A percentile compares a stretch with the other conserved stretches of the same genome.
These are phyloP conservation scores for Chironex yamaguchii DNA, from an alignment of 30 jellyfish, hydroid and myxozoan genomes.

Conservation along the genomic window DNA sequence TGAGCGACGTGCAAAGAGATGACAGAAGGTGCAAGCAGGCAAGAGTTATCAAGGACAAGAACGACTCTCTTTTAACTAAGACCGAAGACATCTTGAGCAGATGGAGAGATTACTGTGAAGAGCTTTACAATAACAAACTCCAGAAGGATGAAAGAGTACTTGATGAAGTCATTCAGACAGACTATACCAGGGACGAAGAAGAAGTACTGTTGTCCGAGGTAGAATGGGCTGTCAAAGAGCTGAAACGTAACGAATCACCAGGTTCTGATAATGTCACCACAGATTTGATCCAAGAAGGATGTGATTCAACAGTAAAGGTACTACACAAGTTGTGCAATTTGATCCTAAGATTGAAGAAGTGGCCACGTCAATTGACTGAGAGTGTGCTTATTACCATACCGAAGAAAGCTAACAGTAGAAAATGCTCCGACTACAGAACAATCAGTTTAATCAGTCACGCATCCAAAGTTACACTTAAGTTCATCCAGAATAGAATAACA, in stretches of 20 bases:
- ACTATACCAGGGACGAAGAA: background rate
- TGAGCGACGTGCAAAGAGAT: background rate
- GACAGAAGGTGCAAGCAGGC: background rate
- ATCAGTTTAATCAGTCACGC: conserved; percentile 47
- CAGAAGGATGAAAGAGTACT: background rate
- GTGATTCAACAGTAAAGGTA: background rate
- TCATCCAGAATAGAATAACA: conserved; percentile 10
- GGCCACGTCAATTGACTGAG: conserved; percentile 58
- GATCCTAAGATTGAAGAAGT: conserved; percentile 11
- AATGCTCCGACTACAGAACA: conserved; percentile 24
- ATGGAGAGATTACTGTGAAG: conserved; percentile 2
- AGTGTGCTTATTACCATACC: conserved; percentile 15
- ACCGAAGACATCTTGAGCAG: background rate
- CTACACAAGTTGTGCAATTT: conserved; percentile 5
- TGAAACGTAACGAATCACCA: conserved; percentile 15
- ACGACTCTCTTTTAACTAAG: background rate
- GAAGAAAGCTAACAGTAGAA: conserved; percentile 32
- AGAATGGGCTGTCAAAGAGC: conserved; percentile 9
- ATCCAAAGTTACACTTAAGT: conserved; percentile 5
- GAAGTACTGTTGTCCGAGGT: conserved; percentile 5
- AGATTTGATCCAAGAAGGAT: conserved; percentile 5
- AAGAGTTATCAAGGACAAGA: background rate
- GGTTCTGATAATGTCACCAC: conserved; percentile 37
- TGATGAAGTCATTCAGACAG: background rate
- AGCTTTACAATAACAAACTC: background rate